Evolutionary conservation across 1,140 invertebrate species (phyloP), one percentile per base, ranked within the genome.

Genomic region (Trichonephila clavata): DNA sequence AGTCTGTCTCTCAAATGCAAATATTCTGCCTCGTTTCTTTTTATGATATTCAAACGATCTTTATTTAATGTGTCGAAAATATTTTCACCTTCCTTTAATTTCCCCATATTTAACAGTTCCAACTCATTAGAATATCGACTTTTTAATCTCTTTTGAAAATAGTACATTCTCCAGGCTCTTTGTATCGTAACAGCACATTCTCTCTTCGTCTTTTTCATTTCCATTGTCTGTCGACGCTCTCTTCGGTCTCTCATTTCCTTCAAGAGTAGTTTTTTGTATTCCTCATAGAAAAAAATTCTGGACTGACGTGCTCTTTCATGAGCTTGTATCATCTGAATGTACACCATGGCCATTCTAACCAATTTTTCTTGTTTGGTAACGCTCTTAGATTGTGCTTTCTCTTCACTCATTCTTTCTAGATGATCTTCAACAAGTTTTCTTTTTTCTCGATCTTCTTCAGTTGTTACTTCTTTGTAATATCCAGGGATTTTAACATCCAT

Each of bases 401-500:
- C 81, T 8, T 88, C 59, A 24, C 6, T 39, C n/a, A 32, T 50
- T 27, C 18, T 86, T 60, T 68, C 14, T 20, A 86, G 24, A 27
- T 71, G 10, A 3, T 32, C 1, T 81, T 57, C 50, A 0, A 86
- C 21, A 32, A 92, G n/a, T 14, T 27, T 24, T 57, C 20, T 84
- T 21, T 84, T 43, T 1, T 84, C 43, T 57, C 50, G n/a, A 2
- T 18, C 32, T n/a, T 39, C 92, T 80, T 87, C 27, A 20, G 27
- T 20, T 14, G 5, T 39, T 27, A n/a, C 16, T 5, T 93, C 92
- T 63, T n/a, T 80, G 13, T 80, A 61, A 27, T 88, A 93, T 13
- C 88, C 92, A 5, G 92, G 92, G n/a, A 93, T 87, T 81, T 81
- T 87, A 7, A 93, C 43, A 5, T 93, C 86, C 86, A 81, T 80